Evolutionary conservation across 2,797 vertebrate genomes (phyloP).

Genomic region (Falco naumanni): DNA sequence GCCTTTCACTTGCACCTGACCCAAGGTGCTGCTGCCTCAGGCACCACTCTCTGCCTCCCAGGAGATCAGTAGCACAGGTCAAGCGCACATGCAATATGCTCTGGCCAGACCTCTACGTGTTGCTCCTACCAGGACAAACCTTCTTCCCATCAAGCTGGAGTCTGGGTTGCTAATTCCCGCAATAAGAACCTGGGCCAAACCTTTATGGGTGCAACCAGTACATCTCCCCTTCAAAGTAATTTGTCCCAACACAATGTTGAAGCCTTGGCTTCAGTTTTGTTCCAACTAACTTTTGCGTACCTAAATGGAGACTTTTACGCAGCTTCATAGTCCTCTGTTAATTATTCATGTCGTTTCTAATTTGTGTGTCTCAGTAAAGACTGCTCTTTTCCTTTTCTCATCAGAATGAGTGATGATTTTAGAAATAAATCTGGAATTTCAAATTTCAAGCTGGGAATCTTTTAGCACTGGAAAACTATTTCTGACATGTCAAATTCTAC

Average conservation of each 20-base stretch:
- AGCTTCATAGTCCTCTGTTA: background rate
- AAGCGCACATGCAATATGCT: fast-evolving
- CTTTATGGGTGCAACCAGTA: background rate
- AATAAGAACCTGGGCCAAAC: background rate
- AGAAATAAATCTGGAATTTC: background rate
- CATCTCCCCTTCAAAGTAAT: background rate
- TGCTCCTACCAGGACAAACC: background rate
- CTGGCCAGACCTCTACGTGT: background rate
- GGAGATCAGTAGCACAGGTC: background rate
- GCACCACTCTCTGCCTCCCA: background rate
- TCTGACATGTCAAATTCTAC: background rate
- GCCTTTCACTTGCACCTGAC: background rate
- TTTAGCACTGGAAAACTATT: background rate
- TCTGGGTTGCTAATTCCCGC: background rate
- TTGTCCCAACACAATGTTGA: background rate
- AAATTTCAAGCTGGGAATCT: background rate
- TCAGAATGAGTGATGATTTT: background rate
- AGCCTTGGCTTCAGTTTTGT: background rate
- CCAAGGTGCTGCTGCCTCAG: constrained; percentile 1
- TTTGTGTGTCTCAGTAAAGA: background rate
- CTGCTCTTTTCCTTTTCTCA: background rate
- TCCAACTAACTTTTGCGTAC: background rate
- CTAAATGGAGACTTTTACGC: background rate
- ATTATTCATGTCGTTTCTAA: background rate
- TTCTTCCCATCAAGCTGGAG: background rate